Percentiles rank a stretch among this genome's conserved stretches.
Evolutionary conservation across 2,797 vertebrate genomes (phyloP).

Genomic region (Euphonia xanthogaster): DNA sequence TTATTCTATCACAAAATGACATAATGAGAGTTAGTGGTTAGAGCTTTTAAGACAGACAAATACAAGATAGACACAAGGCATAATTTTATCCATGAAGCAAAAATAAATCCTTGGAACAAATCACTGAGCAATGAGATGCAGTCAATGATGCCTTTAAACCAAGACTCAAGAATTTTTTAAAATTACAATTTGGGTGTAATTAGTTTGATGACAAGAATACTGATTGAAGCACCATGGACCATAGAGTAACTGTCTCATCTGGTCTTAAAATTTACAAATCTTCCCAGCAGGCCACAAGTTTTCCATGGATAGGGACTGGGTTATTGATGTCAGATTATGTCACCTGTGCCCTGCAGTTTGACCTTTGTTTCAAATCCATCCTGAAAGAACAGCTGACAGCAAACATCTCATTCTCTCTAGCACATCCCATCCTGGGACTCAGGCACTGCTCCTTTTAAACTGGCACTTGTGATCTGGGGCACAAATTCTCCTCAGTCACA

Average conservation of each 20-base stretch:
- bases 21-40: neutral
- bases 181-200: neutral
- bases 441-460: neutral
- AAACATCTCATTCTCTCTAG: neutral
- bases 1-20: neutral
- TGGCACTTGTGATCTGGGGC: neutral
- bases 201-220: neutral
- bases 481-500: neutral
- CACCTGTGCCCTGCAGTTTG: neutral
- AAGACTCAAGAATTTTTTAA: neutral
- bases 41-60: constrained; percentile 14
- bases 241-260: neutral
- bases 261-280: neutral
- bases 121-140: neutral
- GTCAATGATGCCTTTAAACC: neutral
- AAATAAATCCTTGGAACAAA: neutral
- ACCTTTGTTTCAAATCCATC: neutral
- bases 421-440: neutral
- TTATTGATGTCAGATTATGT: neutral
- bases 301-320: neutral
- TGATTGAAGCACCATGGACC: neutral
- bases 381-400: neutral
- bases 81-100: neutral
- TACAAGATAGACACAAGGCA: neutral
- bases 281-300: neutral